Evolutionary conservation across 2,797 vertebrate genomes (phyloP), one percentile per base, ranked within the genome.

Genomic region (Phoeniculus purpureus): DNA sequence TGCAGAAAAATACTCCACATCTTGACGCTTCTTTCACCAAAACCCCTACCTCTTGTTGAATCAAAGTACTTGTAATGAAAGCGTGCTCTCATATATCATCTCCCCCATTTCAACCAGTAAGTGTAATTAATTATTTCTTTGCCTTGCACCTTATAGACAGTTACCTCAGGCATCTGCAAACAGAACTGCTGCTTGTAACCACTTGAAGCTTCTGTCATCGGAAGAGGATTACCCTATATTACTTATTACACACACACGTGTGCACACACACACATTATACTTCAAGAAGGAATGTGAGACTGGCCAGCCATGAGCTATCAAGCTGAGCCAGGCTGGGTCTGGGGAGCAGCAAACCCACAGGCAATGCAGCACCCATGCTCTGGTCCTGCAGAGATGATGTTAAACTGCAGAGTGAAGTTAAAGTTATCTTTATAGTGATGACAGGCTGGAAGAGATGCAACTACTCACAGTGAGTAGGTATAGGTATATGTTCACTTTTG

Each of bases 131-230:
- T 96, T 91, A 91, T 90, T 94, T 78, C 78, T 96, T 94, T 96
- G 75, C 89, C 92, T 94, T 83, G 50, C 92, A 92, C 87, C 80
- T 89, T 96, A 94, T 40, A 95, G 95, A 93, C 94, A 94, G 92
- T 92, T 84, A 97, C 88, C 68, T 83, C 86, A 81, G 95, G 86
- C 81, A 95, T 73, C 88, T 59, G 47, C 94, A 90, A 91, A 85
- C 83, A 95, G 94, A 87, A 89, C 94, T 96, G 93, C 90, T 94
- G 89, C 93, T 92, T 96, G 94, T 95, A 96, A 97, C 95, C 96
- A 97, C 96, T 98, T 96, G 97, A 97, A 96, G 96, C 90, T 96
- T 92, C 84, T 96, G 94, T 97, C 95, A 95, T 96, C 96, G 7
- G 95, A 87, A 87, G 85, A 52, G 96, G 96, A 95, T 97, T 97